Conservation (phyloP, 2,113 vertebrate genomes). For the Ibidorhyncha struthersii region DNA sequence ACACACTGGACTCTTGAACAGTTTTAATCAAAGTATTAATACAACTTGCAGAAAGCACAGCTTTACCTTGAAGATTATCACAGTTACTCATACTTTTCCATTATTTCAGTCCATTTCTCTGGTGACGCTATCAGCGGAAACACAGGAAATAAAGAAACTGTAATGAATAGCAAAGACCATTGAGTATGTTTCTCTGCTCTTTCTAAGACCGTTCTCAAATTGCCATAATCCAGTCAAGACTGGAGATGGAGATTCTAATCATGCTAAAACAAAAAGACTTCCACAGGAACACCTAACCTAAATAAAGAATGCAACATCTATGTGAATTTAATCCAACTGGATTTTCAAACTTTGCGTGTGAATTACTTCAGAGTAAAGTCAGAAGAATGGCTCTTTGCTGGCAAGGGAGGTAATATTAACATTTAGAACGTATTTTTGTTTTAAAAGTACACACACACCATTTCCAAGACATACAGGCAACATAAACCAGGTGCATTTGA, state of each 20-base stretch:
- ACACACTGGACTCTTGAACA: neutral
- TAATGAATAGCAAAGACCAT: neutral
- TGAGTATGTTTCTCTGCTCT: neutral
- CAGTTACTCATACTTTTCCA: neutral
- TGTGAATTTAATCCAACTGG: neutral
- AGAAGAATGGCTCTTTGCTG: neutral
- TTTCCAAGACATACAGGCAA: neutral
- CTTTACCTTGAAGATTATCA: neutral
- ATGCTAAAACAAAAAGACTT: neutral
- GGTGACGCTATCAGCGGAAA: rapidly evolving
- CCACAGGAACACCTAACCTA: neutral
- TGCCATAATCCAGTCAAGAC: neutral
- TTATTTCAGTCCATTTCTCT: neutral
- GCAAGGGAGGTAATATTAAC: neutral
- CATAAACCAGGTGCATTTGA: neutral
- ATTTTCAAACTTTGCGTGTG: neutral
- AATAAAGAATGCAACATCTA: neutral
- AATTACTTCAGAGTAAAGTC: neutral
- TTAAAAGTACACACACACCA: neutral
- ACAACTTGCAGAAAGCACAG: neutral
- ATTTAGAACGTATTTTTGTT: neutral
- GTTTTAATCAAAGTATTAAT: neutral
- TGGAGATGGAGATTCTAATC: neutral
- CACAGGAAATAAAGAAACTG: neutral
- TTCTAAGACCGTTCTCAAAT: neutral